Evolutionary conservation across 2,113 vertebrate species (phyloP).

Genomic region (Myanophis thanlyinensis): DNA sequence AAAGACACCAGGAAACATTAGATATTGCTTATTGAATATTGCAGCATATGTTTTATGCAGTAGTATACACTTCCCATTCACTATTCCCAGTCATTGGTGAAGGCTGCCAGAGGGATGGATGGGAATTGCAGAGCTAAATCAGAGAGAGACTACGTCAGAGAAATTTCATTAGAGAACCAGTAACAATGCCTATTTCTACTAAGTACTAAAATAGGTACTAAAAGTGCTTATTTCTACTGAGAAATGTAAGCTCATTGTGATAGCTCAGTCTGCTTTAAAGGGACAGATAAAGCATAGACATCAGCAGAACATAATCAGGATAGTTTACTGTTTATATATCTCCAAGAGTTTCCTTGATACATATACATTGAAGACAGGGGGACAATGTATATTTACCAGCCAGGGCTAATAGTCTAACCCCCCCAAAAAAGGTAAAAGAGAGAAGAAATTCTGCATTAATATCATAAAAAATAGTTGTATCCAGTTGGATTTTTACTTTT

Average conservation of each 20-base stretch:
- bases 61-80: neutral
- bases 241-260: neutral
- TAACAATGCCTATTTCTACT: neutral
- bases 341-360: neutral
- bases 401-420: neutral
- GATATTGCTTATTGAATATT: neutral
- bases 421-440: too few relatives aligned
- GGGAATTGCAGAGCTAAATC: neutral
- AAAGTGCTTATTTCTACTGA: neutral
- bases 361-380: neutral
- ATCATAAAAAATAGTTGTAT: neutral
- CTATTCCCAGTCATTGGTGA: neutral
- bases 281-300: neutral
- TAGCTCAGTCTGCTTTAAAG: neutral
- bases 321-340: neutral
- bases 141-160: neutral
- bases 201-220: too few relatives aligned
- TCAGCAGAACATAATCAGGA: too few relatives aligned
- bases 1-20: neutral
- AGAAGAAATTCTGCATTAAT: neutral
- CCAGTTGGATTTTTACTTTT: neutral
- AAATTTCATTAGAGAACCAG: neutral
- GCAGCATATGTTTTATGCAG: neutral
- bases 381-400: neutral
- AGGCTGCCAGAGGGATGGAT: neutral